Conservation (phyloP, 2,888 invertebrate species). For the Carpatolechia fugitivella region DNA sequence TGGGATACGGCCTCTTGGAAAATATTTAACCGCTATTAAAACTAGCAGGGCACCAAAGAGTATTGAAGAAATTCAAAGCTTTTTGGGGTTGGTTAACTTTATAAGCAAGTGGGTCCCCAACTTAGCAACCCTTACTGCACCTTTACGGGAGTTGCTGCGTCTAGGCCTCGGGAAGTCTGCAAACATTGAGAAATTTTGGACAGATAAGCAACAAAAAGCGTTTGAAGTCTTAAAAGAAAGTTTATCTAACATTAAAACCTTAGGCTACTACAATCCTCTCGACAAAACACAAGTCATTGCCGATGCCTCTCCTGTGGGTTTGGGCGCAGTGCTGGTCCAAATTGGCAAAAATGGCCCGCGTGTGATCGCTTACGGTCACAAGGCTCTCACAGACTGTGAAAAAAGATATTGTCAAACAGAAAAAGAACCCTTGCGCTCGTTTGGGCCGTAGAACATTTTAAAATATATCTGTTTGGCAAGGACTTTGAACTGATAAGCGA, state of each 20-base stretch:
- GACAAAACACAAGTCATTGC: conserved; percentile 8
- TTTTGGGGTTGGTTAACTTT: conserved; percentile 13
- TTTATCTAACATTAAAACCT: neutral
- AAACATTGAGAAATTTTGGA: neutral
- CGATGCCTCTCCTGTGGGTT: conserved; percentile 2
- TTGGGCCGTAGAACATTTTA: conserved; percentile 18
- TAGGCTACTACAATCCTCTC: conserved; percentile 1
- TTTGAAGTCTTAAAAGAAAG: neutral
- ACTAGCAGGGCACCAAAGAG: neutral
- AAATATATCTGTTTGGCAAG: conserved; percentile 24
- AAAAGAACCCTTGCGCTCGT: conserved; percentile 4
- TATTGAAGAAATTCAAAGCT: conserved; percentile 9
- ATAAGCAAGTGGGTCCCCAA: conserved; percentile 13
- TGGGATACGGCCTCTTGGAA: neutral
- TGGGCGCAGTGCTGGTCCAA: neutral
- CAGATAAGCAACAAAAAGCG: neutral
- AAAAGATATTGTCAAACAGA: conserved; percentile 4
- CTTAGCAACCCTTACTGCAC: conserved; percentile 11
- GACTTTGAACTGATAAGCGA: conserved; percentile 20
- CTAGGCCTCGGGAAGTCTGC: neutral
- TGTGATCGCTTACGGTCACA: conserved; percentile 5
- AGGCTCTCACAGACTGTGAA: conserved; percentile 2
- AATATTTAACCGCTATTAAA: neutral
- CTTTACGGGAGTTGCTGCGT: conserved; percentile 3
- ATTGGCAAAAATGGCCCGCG: neutral